Percentiles rank a stretch among this genome's conserved stretches.
phyloP scores from a whole-genome alignment of 1,140 invertebrate species.

The Saxidomus purpurata region DNA sequence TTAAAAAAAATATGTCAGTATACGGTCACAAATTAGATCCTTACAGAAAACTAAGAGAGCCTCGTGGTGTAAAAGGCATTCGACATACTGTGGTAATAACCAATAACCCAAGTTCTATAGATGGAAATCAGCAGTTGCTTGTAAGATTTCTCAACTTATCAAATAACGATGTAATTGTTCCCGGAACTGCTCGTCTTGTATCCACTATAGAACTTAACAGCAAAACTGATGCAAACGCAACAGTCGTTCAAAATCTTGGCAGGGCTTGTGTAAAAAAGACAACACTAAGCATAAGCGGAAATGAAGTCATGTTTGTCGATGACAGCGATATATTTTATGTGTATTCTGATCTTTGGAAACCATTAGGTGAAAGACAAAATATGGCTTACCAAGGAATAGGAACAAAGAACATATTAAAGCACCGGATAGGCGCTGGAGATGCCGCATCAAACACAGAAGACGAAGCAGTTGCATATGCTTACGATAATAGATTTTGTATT shows the following conservation, averaged over 20 bases:
- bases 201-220: conserved; percentile 33
- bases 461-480: conserved; percentile 10
- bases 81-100: conserved; percentile 61
- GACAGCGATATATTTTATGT: conserved; percentile 40
- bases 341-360: conserved; percentile 58
- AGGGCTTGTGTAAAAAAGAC: conserved; percentile 45
- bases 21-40: conserved; percentile 54
- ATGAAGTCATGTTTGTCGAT: conserved; percentile 64
- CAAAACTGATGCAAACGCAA: conserved; percentile 35
- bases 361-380: neutral
- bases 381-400: conserved; percentile 59
- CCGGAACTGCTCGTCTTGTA: conserved; percentile 25
- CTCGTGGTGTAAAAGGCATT: conserved; percentile 45
- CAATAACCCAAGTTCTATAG: conserved; percentile 60
- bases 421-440: conserved; percentile 9
- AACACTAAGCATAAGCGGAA: conserved; percentile 50
- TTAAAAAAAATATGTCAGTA: conserved; percentile 43
- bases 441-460: neutral
- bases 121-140: conserved; percentile 45
- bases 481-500: conserved; percentile 35
- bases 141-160: conserved; percentile 64
- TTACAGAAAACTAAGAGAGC: conserved; percentile 38
- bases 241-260: conserved; percentile 50
- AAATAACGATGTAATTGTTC: conserved; percentile 58
- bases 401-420: conserved; percentile 50